phyloP scores from a whole-genome alignment of 1,140 invertebrate genomes.

The Acromyrmex heyeri region DNA sequence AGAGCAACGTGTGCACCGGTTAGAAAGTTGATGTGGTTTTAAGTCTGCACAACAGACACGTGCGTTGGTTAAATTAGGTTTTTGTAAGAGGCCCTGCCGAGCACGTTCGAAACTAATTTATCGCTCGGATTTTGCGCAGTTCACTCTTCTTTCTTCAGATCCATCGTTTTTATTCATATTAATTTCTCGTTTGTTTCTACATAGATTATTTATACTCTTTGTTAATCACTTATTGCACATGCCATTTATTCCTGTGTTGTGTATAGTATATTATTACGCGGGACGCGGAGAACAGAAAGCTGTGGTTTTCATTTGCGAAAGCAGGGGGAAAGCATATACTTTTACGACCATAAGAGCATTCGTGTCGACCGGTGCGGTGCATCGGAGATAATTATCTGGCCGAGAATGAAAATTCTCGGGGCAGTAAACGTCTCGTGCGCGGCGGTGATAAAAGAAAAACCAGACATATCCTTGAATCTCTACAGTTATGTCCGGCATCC shows the following conservation, averaged over 20 bases:
- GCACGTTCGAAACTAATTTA: not conserved
- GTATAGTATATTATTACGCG: slow-evolving; percentile 3
- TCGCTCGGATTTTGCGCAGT: not conserved
- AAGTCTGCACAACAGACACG: slow-evolving; percentile 51
- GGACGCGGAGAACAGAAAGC: not conserved
- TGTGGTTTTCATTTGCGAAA: not conserved
- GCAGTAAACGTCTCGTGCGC: slow-evolving; percentile 26
- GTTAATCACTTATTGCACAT: not conserved
- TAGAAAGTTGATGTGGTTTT: slow-evolving; percentile 61
- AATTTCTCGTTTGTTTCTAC: not conserved
- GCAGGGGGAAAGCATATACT: not conserved
- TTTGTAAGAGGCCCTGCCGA: slow-evolving; percentile 43
- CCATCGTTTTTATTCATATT: not conserved
- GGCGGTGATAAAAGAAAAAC: slow-evolving; percentile 1
- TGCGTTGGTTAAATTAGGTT: slow-evolving; percentile 68
- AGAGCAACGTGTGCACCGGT: slow-evolving; percentile 59
- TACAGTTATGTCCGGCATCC: slow-evolving; percentile 70
- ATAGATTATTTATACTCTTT: not conserved
- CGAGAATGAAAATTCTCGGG: slow-evolving; percentile 43
- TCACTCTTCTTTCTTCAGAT: not conserved
- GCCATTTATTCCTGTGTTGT: not conserved
- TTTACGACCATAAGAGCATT: not conserved
- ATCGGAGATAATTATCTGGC: slow-evolving; percentile 35
- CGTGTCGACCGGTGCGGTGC: not conserved
- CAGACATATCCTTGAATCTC: slow-evolving; percentile 40